Evolutionary conservation across 2,888 invertebrate genomes (phyloP).

Genomic region (Tineola bisselliella): DNA sequence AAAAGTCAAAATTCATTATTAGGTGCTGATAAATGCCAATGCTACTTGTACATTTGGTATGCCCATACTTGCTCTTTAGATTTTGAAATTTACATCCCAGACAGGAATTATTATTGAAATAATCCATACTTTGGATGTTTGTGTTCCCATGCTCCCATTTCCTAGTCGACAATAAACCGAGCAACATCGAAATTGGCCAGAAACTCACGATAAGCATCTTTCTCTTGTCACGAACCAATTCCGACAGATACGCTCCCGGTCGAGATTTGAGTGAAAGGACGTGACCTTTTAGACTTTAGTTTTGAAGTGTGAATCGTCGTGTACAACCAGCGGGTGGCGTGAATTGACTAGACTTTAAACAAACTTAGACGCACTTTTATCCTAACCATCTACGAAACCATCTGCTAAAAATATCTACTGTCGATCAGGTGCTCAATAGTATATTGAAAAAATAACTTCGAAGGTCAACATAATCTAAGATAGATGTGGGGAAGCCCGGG

Average conservation of each 20-base stretch:
- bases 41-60: not conserved
- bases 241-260: constrained; percentile 55
- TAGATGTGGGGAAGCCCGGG: too few species aligned
- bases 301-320: constrained; percentile 60
- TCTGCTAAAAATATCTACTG: not conserved
- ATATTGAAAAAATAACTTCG: not conserved
- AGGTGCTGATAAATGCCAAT: not conserved
- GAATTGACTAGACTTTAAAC: constrained; percentile 28
- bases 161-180: constrained; percentile 44
- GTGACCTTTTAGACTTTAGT: constrained; percentile 48
- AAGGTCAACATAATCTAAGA: not conserved
- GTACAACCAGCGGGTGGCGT: constrained; percentile 57
- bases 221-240: constrained; percentile 64
- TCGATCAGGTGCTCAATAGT: not conserved
- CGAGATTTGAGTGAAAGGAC: constrained; percentile 61
- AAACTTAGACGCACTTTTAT: not conserved
- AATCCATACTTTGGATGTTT: constrained; percentile 6
- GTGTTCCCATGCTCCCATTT: constrained; percentile 63
- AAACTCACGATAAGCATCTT: constrained; percentile 66
- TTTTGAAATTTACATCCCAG: not conserved
- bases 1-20: not conserved
- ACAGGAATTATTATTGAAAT: not conserved
- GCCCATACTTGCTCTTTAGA: too few species aligned
- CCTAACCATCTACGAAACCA: not conserved
- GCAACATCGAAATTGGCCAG: constrained; percentile 58